Evolutionary conservation across 1,140 invertebrate genomes (phyloP), one percentile per base, ranked within the genome.

Genomic region (Latrodectus geometricus): DNA sequence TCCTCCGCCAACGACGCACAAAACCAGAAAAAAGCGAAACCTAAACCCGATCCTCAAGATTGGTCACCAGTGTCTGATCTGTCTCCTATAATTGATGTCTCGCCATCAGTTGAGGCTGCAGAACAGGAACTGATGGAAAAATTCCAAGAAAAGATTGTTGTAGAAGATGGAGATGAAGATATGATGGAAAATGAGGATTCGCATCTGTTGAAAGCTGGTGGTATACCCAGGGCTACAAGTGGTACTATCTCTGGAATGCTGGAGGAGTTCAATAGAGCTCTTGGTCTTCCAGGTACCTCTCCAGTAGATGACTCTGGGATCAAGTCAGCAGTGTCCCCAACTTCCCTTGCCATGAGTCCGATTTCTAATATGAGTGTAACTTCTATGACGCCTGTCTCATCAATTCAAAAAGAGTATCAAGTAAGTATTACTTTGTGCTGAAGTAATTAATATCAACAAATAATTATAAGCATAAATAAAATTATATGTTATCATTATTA

Each of bases 41-140:
- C 90, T 2, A 91, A 90, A 14, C 90, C 91, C 17, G 75, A 91
- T 89, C 14, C 88, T 21, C 87, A 85, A 69, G 89, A 92, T 88
- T 93, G 92, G 91, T 92, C 92, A 4, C 92, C 91, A n/a, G 90
- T 92, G 4, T 91, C 91, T 65, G 92, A 92, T 75, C 89, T 93
- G 9, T 93, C 92, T 9, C 92, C 92, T 2, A 93, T 93, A 61
- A 74, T 92, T 73, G 92, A 92, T 89, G 92, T 93, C 3, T 92
- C 92, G 2, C 92, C 92, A 0, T 92, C 92, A 0, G 84, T 93
- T 15, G 92, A 93, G 88, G 90, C 91, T 70, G 91, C 92, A 9
- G 92, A 92, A 83, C 91, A 92, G 79, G 91, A 90, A 77, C 90
- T 92, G 79, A 92, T 92, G 91, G 89, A 89, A 76, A 88, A 87